A percentile compares a stretch with the other conserved stretches of the same genome.
phyloP scores from a whole-genome alignment of 1,140 invertebrate species.

The Delia radicum region DNA sequence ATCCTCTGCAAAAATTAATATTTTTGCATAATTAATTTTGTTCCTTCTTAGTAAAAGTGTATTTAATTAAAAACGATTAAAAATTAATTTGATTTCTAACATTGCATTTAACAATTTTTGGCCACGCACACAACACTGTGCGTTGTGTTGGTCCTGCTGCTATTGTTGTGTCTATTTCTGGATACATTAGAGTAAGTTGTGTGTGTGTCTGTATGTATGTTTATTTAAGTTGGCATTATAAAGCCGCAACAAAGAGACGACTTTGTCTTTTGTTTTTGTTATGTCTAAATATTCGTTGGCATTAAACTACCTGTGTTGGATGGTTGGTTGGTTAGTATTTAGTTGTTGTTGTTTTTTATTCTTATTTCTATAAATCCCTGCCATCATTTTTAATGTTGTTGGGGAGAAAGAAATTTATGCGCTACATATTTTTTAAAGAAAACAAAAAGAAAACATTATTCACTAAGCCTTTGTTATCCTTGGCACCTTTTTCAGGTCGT shows the following conservation, averaged over 20 bases:
- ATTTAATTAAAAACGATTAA: too few relatives aligned
- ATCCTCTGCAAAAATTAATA: too few relatives aligned
- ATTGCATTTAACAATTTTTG: too few relatives aligned
- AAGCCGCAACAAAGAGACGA: background rate
- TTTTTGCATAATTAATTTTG: too few relatives aligned
- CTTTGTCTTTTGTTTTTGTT: background rate
- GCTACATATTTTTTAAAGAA: background rate
- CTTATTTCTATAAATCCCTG: background rate
- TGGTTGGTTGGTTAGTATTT: background rate
- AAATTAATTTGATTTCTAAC: too few relatives aligned
- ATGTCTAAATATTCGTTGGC: background rate
- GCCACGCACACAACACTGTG: too few relatives aligned
- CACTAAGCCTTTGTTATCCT: slow-evolving; percentile 10
- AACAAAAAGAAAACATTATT: background rate
- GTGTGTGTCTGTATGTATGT: background rate
- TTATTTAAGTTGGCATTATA: background rate
- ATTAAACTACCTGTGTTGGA: background rate
- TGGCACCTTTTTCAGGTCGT: background rate
- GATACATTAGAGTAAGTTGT: background rate
- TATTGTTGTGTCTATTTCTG: background rate
- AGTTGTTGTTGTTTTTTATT: background rate
- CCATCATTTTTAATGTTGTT: background rate
- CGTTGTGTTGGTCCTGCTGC: background rate
- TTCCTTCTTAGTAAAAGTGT: too few relatives aligned
- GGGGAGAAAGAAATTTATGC: background rate